phyloP scores from a whole-genome alignment of 2,797 vertebrate species.

The Bufotes viridis region DNA sequence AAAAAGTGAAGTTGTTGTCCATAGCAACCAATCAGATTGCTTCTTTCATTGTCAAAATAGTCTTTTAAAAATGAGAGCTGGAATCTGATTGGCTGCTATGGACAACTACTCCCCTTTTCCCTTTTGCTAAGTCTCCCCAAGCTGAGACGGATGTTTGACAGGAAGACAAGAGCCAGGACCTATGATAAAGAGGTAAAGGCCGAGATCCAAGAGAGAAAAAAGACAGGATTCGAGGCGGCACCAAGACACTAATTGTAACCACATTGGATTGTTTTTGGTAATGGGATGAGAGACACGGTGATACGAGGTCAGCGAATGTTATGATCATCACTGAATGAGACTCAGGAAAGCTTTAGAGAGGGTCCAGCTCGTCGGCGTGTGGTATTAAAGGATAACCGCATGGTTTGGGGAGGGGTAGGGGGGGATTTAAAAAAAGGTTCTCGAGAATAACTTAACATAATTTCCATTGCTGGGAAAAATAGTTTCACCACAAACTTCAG shows the following conservation, averaged over 20 bases:
- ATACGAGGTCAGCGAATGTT: constrained; percentile 32
- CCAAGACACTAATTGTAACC: constrained; percentile 44
- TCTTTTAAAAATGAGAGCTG: background rate
- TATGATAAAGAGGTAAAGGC: background rate
- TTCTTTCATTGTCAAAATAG: background rate
- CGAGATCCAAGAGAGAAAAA: background rate
- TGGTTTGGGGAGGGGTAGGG: background rate
- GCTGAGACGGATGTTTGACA: background rate
- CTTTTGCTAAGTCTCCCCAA: background rate
- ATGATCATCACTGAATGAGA: constrained; percentile 13
- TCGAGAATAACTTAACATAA: constrained; percentile 43
- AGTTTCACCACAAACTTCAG: constrained; percentile 38
- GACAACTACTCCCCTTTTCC: background rate
- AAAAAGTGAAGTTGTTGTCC: background rate
- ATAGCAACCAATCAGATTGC: background rate
- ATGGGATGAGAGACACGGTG: constrained; percentile 29
- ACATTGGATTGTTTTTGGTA: constrained; percentile 44
- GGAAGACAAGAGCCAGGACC: background rate
- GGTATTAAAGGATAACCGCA: constrained; percentile 22
- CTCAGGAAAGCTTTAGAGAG: constrained; percentile 10
- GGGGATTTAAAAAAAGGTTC: background rate
- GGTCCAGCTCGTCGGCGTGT: constrained; percentile 7
- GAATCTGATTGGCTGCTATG: background rate
- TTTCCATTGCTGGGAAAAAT: constrained; percentile 50
- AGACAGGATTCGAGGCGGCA: constrained; percentile 6